Evolutionary conservation across 2,797 vertebrate species (phyloP), one percentile per base, ranked within the genome.

Genomic region (Sus cebifrons): DNA sequence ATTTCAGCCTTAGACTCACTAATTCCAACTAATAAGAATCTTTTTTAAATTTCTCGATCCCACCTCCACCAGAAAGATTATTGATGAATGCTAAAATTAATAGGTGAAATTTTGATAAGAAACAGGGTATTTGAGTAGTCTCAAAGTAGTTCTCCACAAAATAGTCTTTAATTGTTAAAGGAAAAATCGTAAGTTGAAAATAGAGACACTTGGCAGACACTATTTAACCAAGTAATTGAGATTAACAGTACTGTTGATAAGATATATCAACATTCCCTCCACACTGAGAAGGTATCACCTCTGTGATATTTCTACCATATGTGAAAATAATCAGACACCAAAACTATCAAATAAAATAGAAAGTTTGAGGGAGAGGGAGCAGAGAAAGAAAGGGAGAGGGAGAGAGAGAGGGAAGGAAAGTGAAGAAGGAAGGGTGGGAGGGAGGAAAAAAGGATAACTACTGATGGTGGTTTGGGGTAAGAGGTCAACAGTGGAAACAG

Each of bases 1-100:
- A 99, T 99, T 95, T 99, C 99, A 0, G 98, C 98, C 0, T 96
- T 99, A 0, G 99, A 99, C 3, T 10, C 94, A 82, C 91, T 99
- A 89, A 96, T 92, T 27, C 96, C 99, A 0, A 96, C 92, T 89
- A 99, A 99, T 0, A 93, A 98, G 2, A 99, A 99, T 74, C 23
- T 71, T 44, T 71, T n/a, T 32, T 9, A 49, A 18, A 49, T 49
- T 49, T 49, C 44, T 49, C 9, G 4, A 49, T 49, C 44, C 44
- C 44, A 49, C 44, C 44, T 49, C 44, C 44, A 49, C 44, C 44
- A 49, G 44, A 89, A 86, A 5, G 85, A 73, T 71, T 44, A 36
- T 8, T 27, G 12, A 77, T 64, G 44, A 17, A 20, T 44, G 27
- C 32, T 83, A 75, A 77, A 77, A 56, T 44, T 71, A 71, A 78